These are phyloP conservation scores for Macrocentrus cingulum DNA, from an alignment of 1,140 invertebrate species.

Conservation along the genomic window DNA sequence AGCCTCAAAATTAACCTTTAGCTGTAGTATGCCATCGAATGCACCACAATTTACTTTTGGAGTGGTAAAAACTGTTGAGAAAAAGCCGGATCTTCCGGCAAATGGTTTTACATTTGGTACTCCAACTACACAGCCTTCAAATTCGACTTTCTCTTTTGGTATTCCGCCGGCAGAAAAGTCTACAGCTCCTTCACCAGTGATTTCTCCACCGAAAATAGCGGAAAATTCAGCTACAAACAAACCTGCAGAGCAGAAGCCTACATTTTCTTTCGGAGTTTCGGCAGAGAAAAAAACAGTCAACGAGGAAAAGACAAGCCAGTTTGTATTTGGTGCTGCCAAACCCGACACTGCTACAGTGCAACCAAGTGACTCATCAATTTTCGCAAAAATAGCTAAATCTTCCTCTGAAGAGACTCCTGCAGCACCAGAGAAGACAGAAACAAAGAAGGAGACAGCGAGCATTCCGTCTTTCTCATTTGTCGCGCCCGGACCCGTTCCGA, in stretches of 20 bases:
- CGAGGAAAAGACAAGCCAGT: background rate
- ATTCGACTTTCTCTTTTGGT: constrained; percentile 57
- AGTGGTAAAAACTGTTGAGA: constrained; percentile 28
- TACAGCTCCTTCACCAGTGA: constrained; percentile 15
- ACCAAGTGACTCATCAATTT: too few species aligned
- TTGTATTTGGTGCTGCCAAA: constrained; percentile 25
- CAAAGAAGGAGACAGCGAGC: background rate
- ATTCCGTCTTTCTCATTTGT: constrained; percentile 13
- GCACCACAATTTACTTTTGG: constrained; percentile 43
- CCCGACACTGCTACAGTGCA: background rate
- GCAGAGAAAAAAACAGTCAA: constrained; percentile 9
- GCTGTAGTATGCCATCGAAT: constrained; percentile 8
- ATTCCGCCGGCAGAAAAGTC: constrained; percentile 33
- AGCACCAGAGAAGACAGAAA: background rate
- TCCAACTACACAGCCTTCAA: constrained; percentile 38
- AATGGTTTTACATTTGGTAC: constrained; percentile 50
- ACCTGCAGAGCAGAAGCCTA: constrained; percentile 9
- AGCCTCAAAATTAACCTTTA: constrained; percentile 1
- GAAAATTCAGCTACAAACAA: constrained; percentile 16
- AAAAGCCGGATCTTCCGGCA: constrained; percentile 26
- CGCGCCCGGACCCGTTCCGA: constrained; percentile 1
- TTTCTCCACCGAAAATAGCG: background rate
- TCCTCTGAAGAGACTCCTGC: too few species aligned
- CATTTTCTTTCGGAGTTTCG: constrained; percentile 43
- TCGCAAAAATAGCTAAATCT: too few species aligned